phyloP scores from a whole-genome alignment of 1,140 invertebrate genomes.

The Acromyrmex heyeri region DNA sequence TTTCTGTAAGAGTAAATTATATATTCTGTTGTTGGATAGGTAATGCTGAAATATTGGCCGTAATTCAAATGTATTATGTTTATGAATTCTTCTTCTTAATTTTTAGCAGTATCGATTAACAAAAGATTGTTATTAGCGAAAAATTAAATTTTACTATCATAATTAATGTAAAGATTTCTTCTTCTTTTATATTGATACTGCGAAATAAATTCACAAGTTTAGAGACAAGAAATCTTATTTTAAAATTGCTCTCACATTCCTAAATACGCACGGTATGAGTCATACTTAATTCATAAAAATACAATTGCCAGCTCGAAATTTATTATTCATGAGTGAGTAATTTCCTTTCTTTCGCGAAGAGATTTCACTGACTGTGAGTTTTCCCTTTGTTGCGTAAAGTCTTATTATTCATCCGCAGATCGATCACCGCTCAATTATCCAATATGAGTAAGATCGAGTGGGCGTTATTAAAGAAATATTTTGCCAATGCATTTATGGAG shows the following conservation, averaged over 20 bases:
- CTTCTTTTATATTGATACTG: not conserved
- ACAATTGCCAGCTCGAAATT: not conserved
- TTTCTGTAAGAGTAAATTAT: not conserved
- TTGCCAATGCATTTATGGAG: slow-evolving; percentile 21
- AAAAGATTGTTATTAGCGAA: not conserved
- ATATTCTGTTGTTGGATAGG: not conserved
- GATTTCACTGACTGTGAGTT: not conserved
- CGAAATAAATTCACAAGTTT: not conserved
- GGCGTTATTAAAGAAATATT: slow-evolving; percentile 44
- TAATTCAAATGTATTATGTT: slow-evolving; percentile 9
- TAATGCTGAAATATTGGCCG: not conserved
- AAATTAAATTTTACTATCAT: not conserved
- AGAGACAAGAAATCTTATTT: not conserved
- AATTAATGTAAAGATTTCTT: not conserved
- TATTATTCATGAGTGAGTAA: slow-evolving; percentile 37
- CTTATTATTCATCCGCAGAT: slow-evolving; percentile 24
- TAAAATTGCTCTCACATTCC: not conserved
- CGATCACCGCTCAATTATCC: slow-evolving; percentile 37
- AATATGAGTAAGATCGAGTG: slow-evolving; percentile 40
- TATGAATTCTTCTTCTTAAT: not conserved
- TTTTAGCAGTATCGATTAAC: not conserved
- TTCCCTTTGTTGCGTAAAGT: slow-evolving; percentile 5
- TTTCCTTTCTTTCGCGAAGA: slow-evolving; percentile 34
- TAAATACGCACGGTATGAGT: not conserved
- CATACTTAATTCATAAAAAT: slow-evolving; percentile 5